These are phyloP conservation scores for Scytalopus superciliaris DNA, from an alignment of 2,113 vertebrate species.

Conservation along the genomic window DNA sequence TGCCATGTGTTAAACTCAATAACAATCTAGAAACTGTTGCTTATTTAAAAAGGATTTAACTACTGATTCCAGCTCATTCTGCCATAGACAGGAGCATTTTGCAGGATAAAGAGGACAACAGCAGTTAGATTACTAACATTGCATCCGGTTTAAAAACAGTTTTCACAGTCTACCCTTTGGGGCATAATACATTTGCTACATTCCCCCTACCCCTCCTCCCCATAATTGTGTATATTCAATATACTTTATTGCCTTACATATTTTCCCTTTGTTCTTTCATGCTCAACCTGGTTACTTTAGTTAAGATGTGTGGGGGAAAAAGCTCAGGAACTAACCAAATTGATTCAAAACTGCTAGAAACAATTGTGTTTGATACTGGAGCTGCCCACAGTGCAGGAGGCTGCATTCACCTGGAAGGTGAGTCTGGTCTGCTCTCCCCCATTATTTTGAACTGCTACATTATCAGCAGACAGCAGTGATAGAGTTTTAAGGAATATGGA, in stretches of 20 bases:
- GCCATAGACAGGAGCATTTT: neutral
- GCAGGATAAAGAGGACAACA: neutral
- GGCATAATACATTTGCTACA: neutral
- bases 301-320: neutral
- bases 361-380: neutral
- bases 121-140: neutral
- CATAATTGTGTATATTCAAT: neutral
- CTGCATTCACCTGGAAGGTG: neutral
- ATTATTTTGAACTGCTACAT: neutral
- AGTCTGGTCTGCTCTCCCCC: neutral
- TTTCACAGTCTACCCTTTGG: neutral
- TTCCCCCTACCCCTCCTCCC: neutral
- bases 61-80: constrained; percentile 40
- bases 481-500: neutral
- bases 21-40: constrained; percentile 45
- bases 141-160: neutral
- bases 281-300: neutral
- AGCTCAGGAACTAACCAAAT: neutral
- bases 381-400: neutral
- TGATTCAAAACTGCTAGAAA: neutral
- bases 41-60: constrained; percentile 52
- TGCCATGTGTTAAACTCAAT: neutral
- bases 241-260: neutral
- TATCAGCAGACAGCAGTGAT: neutral
- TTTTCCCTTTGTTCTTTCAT: neutral